Conservation (phyloP, 2,113 vertebrate species). For the Phaetusa simplex region DNA sequence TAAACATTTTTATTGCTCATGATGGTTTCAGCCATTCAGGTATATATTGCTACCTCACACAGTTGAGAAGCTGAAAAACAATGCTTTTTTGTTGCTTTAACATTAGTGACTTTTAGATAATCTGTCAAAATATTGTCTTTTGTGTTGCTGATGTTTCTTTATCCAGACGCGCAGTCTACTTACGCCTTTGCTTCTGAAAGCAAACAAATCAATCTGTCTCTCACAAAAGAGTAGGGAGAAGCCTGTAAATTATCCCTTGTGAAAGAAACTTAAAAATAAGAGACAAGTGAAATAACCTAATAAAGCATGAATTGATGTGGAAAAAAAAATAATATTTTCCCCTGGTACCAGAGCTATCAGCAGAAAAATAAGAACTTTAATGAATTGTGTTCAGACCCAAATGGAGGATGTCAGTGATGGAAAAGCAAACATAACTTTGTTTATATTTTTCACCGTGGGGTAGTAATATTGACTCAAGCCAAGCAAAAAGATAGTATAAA, state of each 20-base stretch:
- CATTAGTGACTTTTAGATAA: background rate
- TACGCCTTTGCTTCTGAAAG: background rate
- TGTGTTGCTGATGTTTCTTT: background rate
- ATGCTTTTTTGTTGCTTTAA: background rate
- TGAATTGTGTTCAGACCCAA: background rate
- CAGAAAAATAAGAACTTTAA: background rate
- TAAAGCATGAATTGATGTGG: background rate
- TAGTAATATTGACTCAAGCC: background rate
- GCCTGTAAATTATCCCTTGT: background rate
- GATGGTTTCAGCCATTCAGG: background rate
- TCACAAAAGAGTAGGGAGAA: background rate
- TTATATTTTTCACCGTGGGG: background rate
- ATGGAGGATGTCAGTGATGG: background rate
- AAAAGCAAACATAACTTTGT: background rate
- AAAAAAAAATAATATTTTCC: background rate
- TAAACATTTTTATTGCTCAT: background rate
- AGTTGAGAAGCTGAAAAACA: background rate
- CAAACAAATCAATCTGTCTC: background rate
- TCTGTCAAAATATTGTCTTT: background rate
- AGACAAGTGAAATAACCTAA: background rate
- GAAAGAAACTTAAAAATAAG: conserved; percentile 9
- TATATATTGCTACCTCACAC: background rate
- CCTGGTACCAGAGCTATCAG: background rate
- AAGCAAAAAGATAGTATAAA: background rate
- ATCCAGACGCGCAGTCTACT: background rate